Evolutionary conservation across 1,140 invertebrate species (phyloP), one percentile per base, ranked within the genome.

Genomic region (Drosophila sp.): DNA sequence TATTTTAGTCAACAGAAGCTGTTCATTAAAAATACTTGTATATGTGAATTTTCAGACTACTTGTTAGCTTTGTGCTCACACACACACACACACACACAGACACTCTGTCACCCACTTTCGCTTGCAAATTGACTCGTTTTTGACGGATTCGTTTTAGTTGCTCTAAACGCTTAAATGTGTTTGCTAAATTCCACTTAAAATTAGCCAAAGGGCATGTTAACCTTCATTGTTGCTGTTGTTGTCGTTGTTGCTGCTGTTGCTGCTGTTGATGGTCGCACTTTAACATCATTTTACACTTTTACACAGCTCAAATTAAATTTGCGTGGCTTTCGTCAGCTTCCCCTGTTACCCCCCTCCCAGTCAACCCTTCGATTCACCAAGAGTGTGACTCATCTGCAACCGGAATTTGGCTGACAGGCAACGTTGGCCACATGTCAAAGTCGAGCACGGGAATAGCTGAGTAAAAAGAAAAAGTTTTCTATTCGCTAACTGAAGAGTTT

Each of bases 381-480:
- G 11, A 32, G 14, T 43, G 40, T 86, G 81, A 86, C 62, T 86
- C 81, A 86, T 76, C 75, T 72, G 83, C 82, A 86, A 82, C 71
- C 82, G 82, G 82, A 86, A 87, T 86, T 75, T 59, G 63, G 59
- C 48, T 69, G 80, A 80, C 73, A 74, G 77, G 73, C 72, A 62
- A 56, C 64, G 48, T 66, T 75, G 74, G 75, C 74, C 75, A 66
- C 81, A 86, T 81, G 78, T 81, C 81, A 86, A 80, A 84, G 72
- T 83, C 76, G 45, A 75, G 58, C 64, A 58, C 43, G 27, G 77
- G 34, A 69, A 59, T 64, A 65, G 64, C 45, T 64, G 71, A 62
- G 70, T 21, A 76, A 75, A 77, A 67, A 73, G 78, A 86, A 82
- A 86, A 86, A 87, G 34, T 86, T 86, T 87, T 78, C 78, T 81